Conservation (phyloP, 2,888 invertebrate species). For the Rotaria socialis region DNA sequence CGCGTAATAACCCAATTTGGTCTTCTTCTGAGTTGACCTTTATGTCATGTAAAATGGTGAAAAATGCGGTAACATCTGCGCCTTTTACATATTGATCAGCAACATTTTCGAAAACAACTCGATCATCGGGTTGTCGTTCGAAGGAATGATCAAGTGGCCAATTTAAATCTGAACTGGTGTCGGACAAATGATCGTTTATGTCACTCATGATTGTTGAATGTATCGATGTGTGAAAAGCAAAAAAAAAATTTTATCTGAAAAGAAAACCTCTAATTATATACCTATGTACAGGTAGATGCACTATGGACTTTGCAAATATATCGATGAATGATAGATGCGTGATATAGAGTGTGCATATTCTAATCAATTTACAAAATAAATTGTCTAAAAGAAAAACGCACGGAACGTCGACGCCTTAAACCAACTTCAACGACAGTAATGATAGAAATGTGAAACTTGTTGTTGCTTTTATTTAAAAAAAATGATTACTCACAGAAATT, state of each 20-base stretch:
- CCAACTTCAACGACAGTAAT: no score
- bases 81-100: slow-evolving; percentile 26
- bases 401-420: no score
- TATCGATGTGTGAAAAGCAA: background rate
- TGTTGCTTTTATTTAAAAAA: no score
- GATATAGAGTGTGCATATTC: background rate
- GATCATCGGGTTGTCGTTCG: background rate
- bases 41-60: background rate
- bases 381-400: no score
- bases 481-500: no score
- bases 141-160: background rate
- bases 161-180: background rate
- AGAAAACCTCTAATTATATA: background rate
- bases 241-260: background rate
- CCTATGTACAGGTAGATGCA: background rate
- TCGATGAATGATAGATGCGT: background rate
- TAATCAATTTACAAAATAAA: no score
- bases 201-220: background rate
- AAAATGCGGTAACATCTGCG: background rate
- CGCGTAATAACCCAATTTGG: slow-evolving; percentile 24
- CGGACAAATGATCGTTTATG: background rate
- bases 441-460: no score
- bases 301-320: background rate
- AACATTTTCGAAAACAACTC: slow-evolving; percentile 27
- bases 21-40: background rate